These are phyloP conservation scores for Chymomyza amoena DNA, from an alignment of 2,888 invertebrate species.

Conservation along the genomic window DNA sequence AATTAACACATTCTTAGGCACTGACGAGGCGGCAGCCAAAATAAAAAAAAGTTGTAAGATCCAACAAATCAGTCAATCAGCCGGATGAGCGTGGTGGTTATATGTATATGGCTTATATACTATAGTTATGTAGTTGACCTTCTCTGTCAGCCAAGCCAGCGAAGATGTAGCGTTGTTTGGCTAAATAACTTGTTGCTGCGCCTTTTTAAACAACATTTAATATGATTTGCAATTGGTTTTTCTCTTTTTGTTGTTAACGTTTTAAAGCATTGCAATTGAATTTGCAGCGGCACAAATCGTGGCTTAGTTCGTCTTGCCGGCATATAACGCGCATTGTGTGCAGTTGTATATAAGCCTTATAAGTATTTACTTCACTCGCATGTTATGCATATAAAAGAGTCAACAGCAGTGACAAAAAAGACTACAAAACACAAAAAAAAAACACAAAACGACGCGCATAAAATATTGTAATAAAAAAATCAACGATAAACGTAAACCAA, in stretches of 20 bases:
- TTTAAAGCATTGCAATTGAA: constrained; percentile 20
- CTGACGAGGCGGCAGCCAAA: constrained; percentile 38
- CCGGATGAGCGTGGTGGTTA: background rate
- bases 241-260: constrained; percentile 24
- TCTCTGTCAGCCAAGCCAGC: constrained; percentile 22
- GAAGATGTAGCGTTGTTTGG: constrained; percentile 13
- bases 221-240: constrained; percentile 51
- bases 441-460: background rate
- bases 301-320: constrained; percentile 52
- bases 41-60: background rate
- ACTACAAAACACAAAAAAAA: background rate
- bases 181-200: constrained; percentile 7
- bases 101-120: background rate
- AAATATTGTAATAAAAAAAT: background rate
- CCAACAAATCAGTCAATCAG: constrained; percentile 51
- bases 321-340: background rate
- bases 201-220: constrained; percentile 22
- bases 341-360: background rate
- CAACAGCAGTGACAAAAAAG: background rate
- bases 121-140: constrained; percentile 59
- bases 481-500: background rate
- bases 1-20: constrained; percentile 64
- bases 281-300: background rate
- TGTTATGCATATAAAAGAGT: background rate
- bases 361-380: background rate